Base-by-base conservation (phyloP, 2,113 vertebrate genomes). In the Notothenia coriiceps region DNA sequence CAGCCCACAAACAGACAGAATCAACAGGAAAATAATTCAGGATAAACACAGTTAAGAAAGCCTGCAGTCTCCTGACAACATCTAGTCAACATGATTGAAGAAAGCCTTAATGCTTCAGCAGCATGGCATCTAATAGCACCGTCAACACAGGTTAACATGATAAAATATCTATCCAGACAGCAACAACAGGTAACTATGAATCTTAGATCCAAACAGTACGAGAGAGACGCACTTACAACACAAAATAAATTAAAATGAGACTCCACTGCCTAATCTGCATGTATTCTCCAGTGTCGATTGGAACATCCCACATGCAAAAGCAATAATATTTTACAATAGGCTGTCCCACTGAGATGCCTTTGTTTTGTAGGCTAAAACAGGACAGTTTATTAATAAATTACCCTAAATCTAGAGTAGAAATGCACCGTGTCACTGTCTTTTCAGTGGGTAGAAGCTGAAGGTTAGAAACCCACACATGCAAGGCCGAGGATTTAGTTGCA, bases 401-500 rank as follows among this genome's bases (percentile, higher is more conserved):
- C 44, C 49, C 50, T 54, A 12, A 80, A 79, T 77, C 20, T 13
- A 29, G 67, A 47, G 49, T 2, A 61, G 54, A 82, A 79, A 82
- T 56, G 60, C 50, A 68, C 40, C 46, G 8, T 40, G 72, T 74
- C 68, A 78, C 57, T 76, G 77, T 75, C 73, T 82, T 77, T 83
- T 84, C n/a, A 80, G 61, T 4, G 62, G 64, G 54, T 83, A 67
- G 35, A 50, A 77, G 56, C 62, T 69, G 86, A 86, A 77, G 78
- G 82, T 83, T 82, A 76, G 51, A 85, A 74, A 86, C 81, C 69
- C 62, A 74, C 83, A 88, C 83, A 80, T 76, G 81, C 35, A 2
- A 14, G 89, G 79, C 77, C 77, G 29, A 46, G 40, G 65, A 82
- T 88, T 90, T 74, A 79, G 68, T 88, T 88, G 83, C 83, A 86